A percentile compares a stretch with the other conserved stretches of the same genome.
These are phyloP conservation scores for Fulica atra DNA, from an alignment of 2,113 vertebrate genomes.

Conservation along the genomic window DNA sequence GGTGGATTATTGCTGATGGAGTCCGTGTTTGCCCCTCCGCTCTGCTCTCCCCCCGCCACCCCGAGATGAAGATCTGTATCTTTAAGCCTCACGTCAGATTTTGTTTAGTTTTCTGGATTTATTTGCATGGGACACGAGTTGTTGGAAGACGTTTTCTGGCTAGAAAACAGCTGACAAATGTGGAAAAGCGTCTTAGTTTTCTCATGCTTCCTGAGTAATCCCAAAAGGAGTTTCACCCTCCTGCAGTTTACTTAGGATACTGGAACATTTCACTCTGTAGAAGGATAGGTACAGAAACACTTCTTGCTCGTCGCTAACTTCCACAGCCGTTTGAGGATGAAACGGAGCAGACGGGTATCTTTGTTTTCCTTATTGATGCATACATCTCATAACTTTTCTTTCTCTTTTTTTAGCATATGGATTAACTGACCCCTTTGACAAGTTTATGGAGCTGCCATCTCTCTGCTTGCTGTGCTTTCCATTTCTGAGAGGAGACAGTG, in stretches of 20 bases:
- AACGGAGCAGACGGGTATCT: background rate
- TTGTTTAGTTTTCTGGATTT: slow-evolving; percentile 15
- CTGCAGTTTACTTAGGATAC: background rate
- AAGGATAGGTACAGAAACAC: background rate
- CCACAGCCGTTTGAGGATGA: background rate
- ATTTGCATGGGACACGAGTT: background rate
- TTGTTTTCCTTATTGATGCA: background rate
- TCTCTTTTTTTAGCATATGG: slow-evolving; percentile 64
- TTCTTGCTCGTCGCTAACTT: background rate
- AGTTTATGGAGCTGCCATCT: slow-evolving; percentile 79
- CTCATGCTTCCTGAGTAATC: slow-evolving; percentile 42
- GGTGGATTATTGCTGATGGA: background rate
- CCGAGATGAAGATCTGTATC: background rate
- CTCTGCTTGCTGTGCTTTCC: slow-evolving; percentile 62
- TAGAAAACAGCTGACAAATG: slow-evolving; percentile 38
- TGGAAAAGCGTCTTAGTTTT: slow-evolving; percentile 41
- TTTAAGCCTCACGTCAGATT: background rate
- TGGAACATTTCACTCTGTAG: background rate
- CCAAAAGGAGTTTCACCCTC: slow-evolving; percentile 6
- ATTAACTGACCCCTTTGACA: slow-evolving; percentile 73
- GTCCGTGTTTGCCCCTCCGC: background rate
- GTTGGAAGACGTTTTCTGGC: slow-evolving; percentile 18
- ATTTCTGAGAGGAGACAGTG: slow-evolving; percentile 73
- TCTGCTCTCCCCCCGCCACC: background rate
- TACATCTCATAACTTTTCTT: background rate